Evolutionary conservation across 23 tunicate species (phyloP).

Genomic region (Halocynthia aurantium): DNA sequence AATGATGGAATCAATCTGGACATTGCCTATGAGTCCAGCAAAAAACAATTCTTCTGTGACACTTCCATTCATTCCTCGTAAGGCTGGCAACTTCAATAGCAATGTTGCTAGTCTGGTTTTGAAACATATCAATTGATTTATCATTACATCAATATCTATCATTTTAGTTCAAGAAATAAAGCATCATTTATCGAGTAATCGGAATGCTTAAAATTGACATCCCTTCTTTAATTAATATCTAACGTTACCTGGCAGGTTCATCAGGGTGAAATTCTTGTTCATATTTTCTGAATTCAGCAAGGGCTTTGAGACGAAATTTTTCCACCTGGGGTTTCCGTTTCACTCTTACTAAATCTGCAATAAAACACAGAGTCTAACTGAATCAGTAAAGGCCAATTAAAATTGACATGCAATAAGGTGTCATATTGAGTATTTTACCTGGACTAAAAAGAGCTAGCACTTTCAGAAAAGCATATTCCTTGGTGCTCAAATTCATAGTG

Average conservation of each 20-base stretch:
- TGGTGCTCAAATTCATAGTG: constrained; percentile 41
- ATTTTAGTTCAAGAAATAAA: too few species aligned
- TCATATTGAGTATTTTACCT: constrained; percentile 30
- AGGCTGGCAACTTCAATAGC: constrained; percentile 50
- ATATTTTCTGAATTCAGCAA: constrained; percentile 66
- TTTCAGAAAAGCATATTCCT: constrained; percentile 71
- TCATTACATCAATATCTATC: neutral
- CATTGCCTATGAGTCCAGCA: constrained; percentile 84
- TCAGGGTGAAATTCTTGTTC: constrained; percentile 41
- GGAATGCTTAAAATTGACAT: neutral
- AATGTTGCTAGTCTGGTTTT: constrained; percentile 38
- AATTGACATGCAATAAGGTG: neutral
- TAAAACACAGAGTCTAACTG: neutral
- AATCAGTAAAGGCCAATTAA: too few species aligned
- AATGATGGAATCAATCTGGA: constrained; percentile 76
- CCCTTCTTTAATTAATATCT: neutral
- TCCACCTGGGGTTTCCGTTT: constrained; percentile 50
- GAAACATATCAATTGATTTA: neutral
- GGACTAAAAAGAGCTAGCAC: constrained; percentile 67
- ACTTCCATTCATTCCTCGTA: constrained; percentile 45
- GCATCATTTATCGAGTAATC: too few species aligned
- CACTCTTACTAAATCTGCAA: constrained; percentile 47
- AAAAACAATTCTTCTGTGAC: constrained; percentile 78
- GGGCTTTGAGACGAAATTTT: constrained; percentile 48
- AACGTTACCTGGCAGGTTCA: constrained; percentile 57